Base-by-base conservation (phyloP, 1,140 invertebrate species). In the Zophobas morio region DNA sequence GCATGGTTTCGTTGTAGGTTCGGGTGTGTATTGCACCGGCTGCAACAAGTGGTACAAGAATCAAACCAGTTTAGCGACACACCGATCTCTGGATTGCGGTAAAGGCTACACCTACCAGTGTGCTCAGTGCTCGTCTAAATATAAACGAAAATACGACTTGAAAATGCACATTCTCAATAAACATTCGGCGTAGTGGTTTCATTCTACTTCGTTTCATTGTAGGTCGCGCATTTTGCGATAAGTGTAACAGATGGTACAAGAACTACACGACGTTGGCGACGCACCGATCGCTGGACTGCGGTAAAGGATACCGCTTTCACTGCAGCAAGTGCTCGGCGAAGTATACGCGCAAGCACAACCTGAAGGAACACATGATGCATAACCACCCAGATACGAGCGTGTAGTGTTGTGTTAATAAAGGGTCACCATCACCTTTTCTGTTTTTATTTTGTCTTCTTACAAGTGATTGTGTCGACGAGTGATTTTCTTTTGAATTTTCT, bases 41-140 rank as follows among this genome's bases (percentile, higher is more conserved):
- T 79, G 78, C 72, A 39, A 49, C 2, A 79, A 77, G 71, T n/a
- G 8, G 6, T 79, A 79, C 53, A 77, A 71, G 70, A 77, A 70
- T 57, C 5, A 20, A 20, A 60, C 56, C 2, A 77, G 75, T 1
- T 60, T 79, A 40, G 5, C 33, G 1, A 36, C 86, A 39, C 88
- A 88, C 71, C 80, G 87, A 3, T 87, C 85, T 0, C 87, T 87
- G 47, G 88, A 88, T 75, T 88, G 88, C 74, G 87, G 87, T n/a
- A 88, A 88, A 75, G 85, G 87, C 56, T 86, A 86, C 1, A 87
- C 86, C 85, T 88, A 87, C 74, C 82, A 84, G 35, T 88, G 88
- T 79, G 86, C 85, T 4, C 86, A 87, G 72, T 86, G 87, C 83
- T 77, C 86, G 8, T 83, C 86, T 80, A 86, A 88, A 83, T 86